These are phyloP conservation scores for Zhuqinia jingwanae DNA, from an alignment of 2,888 invertebrate species.

Conservation along the genomic window DNA sequence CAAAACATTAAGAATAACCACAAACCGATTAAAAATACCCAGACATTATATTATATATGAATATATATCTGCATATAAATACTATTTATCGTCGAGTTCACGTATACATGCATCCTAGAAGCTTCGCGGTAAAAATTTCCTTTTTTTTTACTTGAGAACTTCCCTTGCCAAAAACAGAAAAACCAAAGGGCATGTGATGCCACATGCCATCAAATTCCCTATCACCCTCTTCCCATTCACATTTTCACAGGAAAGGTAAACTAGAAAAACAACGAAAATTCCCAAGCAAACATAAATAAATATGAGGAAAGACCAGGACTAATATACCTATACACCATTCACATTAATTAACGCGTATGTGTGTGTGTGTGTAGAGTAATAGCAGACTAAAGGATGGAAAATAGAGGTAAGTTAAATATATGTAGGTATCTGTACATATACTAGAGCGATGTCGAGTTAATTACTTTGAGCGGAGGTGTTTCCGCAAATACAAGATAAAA, in stretches of 20 bases:
- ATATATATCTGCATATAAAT: background rate
- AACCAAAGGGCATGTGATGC: conserved; percentile 10
- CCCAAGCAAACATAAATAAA: conserved; percentile 13
- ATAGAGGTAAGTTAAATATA: no score
- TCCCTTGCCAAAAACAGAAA: background rate
- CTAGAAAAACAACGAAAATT: conserved; percentile 47
- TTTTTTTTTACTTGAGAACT: background rate
- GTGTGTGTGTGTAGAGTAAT: no score
- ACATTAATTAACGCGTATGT: no score
- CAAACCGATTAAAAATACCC: background rate
- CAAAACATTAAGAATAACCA: background rate
- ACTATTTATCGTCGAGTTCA: no score
- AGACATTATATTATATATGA: background rate
- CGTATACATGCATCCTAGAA: no score
- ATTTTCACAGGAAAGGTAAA: background rate
- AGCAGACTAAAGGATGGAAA: no score
- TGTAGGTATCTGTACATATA: no score
- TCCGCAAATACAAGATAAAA: conserved; percentile 19
- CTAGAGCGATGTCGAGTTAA: conserved; percentile 10
- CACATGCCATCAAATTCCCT: no score
- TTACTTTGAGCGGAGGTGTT: background rate
- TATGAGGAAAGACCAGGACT: background rate
- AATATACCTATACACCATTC: no score
- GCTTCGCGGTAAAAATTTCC: no score
- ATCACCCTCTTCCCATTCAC: conserved; percentile 1